Evolutionary conservation across 2,113 vertebrate species (phyloP).

Genomic region (Podarcis cretensis): DNA sequence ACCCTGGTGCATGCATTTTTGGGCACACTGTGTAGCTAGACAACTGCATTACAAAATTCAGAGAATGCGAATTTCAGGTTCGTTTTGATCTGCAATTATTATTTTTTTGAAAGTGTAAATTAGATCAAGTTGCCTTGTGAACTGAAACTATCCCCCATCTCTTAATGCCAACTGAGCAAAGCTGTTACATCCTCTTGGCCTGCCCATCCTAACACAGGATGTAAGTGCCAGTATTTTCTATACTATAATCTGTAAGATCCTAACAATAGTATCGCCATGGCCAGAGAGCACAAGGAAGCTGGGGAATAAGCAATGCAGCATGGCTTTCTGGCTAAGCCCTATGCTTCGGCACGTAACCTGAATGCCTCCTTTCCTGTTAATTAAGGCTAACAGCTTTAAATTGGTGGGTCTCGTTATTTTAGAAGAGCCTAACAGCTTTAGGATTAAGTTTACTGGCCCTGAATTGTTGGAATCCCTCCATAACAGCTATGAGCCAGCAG

Average conservation of each 20-base stretch:
- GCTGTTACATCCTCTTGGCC: not conserved
- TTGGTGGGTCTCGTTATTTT: constrained; percentile 9
- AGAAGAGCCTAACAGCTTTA: constrained; percentile 35
- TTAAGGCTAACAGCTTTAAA: constrained; percentile 36
- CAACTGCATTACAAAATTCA: no score
- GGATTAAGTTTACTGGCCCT: constrained; percentile 32
- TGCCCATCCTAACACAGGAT: not conserved
- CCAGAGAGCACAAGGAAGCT: not conserved
- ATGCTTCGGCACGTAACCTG: not conserved
- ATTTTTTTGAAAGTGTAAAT: no score
- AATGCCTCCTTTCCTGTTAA: constrained; percentile 30
- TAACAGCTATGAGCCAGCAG: constrained; percentile 44
- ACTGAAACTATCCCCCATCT: no score
- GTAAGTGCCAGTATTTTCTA: not conserved
- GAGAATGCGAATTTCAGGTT: no score
- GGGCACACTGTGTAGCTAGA: no score
- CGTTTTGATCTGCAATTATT: no score
- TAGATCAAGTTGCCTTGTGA: no score
- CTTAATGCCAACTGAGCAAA: not conserved
- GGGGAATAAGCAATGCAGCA: not conserved
- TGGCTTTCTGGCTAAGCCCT: not conserved
- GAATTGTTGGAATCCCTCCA: constrained; percentile 38
- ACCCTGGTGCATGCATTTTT: no score
- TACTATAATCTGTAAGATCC: not conserved
- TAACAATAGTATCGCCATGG: not conserved